Evolutionary conservation across 2,797 vertebrate genomes (phyloP).

Genomic region (Nyctalus aviator): DNA sequence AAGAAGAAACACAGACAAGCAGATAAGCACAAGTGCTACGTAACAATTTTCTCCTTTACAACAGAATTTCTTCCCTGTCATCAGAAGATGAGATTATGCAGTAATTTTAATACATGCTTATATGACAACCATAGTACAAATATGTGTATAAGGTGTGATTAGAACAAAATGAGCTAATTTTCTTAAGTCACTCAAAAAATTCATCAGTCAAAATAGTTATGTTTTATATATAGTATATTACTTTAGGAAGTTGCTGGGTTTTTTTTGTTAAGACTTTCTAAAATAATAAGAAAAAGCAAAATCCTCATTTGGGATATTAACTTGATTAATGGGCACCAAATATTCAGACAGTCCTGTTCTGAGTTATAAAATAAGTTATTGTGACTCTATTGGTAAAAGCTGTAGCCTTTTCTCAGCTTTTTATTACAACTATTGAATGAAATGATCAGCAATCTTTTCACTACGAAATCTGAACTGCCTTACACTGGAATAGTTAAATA

Average conservation of each 20-base stretch:
- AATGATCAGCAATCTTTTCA: constrained; percentile 43
- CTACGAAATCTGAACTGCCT: constrained; percentile 63
- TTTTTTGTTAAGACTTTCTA: constrained; percentile 44
- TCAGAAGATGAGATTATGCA: constrained; percentile 28
- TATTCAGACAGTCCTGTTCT: not conserved
- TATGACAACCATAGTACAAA: not conserved
- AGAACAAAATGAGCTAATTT: constrained; percentile 38
- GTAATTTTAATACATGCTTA: constrained; percentile 16
- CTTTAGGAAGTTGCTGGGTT: not conserved
- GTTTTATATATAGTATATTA: constrained; percentile 6
- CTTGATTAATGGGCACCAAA: constrained; percentile 40
- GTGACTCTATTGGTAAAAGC: constrained; percentile 35
- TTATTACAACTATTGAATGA: constrained; percentile 65
- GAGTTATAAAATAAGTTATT: constrained; percentile 49
- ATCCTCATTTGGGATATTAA: constrained; percentile 7
- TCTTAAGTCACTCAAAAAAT: not conserved
- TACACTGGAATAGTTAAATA: constrained; percentile 65
- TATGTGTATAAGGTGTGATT: not conserved
- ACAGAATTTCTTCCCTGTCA: not conserved
- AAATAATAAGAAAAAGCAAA: constrained; percentile 32
- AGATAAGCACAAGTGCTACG: not conserved
- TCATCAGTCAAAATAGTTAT: not conserved
- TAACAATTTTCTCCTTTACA: not conserved
- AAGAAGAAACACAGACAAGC: constrained; percentile 3
- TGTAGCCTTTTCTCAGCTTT: constrained; percentile 36